These are phyloP conservation scores for Artibeus jamaicensis DNA, from an alignment of 2,797 vertebrate species.

Conservation along the genomic window DNA sequence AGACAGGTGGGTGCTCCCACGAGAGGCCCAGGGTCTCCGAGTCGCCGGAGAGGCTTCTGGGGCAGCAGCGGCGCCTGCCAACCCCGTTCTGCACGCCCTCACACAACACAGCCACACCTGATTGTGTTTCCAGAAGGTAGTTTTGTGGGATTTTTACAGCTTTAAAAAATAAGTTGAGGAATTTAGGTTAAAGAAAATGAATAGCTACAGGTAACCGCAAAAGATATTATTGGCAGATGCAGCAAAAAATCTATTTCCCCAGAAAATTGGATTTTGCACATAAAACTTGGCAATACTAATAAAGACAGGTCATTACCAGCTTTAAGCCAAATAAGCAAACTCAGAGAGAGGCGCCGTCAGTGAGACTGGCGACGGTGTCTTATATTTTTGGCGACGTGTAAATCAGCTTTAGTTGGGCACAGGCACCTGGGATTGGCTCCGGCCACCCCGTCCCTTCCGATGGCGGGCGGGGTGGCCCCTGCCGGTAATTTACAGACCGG, in stretches of 20 bases:
- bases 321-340: constrained; percentile 71
- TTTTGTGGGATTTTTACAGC: background rate
- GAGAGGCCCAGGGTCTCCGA: fast-evolving
- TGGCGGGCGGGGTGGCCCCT: constrained; percentile 20
- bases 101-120: fast-evolving
- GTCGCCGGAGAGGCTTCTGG: fast-evolving
- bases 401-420: constrained; percentile 69
- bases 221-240: constrained; percentile 62
- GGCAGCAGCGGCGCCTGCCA: background rate
- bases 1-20: no score
- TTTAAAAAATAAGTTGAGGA: constrained; percentile 10
- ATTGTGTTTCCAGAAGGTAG: background rate
- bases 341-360: constrained; percentile 58
- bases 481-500: constrained; percentile 72
- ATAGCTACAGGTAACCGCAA: constrained; percentile 59
- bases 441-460: constrained; percentile 44
- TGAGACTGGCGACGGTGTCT: background rate
- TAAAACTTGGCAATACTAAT: constrained; percentile 82
- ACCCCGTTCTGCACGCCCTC: fast-evolving
- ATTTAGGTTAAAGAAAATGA: constrained; percentile 52
- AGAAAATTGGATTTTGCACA: constrained; percentile 81
- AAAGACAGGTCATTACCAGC: constrained; percentile 74
- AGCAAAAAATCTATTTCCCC: constrained; percentile 68
- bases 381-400: constrained; percentile 50
- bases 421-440: background rate